A percentile compares a stretch with the other conserved stretches of the same genome.
These are phyloP conservation scores for Nasua narica DNA, from an alignment of 2,797 vertebrate species.

Conservation along the genomic window DNA sequence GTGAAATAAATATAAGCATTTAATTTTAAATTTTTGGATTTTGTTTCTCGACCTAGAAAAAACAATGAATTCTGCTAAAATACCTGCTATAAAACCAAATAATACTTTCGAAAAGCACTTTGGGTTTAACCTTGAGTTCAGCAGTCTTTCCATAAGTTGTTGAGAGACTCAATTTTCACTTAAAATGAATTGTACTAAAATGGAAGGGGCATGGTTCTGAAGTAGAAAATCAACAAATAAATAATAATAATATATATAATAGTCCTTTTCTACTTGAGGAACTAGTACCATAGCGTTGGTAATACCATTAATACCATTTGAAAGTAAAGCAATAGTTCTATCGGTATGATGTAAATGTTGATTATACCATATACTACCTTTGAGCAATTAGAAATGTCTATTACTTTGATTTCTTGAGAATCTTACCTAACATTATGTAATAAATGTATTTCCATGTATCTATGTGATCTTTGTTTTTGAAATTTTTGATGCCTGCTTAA, in stretches of 20 bases:
- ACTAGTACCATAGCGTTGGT: not conserved
- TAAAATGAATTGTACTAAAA: slow-evolving; percentile 10
- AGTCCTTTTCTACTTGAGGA: slow-evolving; percentile 49
- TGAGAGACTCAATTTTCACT: not conserved
- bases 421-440: not conserved
- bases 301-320: slow-evolving; percentile 30
- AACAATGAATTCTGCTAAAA: slow-evolving; percentile 45
- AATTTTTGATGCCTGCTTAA: slow-evolving; percentile 27
- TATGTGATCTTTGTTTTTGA: slow-evolving; percentile 12
- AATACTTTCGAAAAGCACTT: slow-evolving; percentile 37
- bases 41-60: slow-evolving; percentile 36
- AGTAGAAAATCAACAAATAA: slow-evolving; percentile 45
- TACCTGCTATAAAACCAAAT: slow-evolving; percentile 41
- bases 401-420: slow-evolving; percentile 20
- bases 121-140: not conserved
- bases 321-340: slow-evolving; percentile 31
- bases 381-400: slow-evolving; percentile 1
- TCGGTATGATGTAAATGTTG: not conserved
- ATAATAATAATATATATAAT: slow-evolving; percentile 7
- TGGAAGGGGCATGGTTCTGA: slow-evolving; percentile 53
- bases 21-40: slow-evolving; percentile 8
- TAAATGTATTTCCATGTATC: not conserved
- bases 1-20: slow-evolving; percentile 2
- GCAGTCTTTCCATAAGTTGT: slow-evolving; percentile 39
- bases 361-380: not conserved